A percentile compares a stretch with the other conserved stretches of the same genome.
phyloP scores from a whole-genome alignment of 2,888 invertebrate genomes.

The Agrilus cyanescens region DNA sequence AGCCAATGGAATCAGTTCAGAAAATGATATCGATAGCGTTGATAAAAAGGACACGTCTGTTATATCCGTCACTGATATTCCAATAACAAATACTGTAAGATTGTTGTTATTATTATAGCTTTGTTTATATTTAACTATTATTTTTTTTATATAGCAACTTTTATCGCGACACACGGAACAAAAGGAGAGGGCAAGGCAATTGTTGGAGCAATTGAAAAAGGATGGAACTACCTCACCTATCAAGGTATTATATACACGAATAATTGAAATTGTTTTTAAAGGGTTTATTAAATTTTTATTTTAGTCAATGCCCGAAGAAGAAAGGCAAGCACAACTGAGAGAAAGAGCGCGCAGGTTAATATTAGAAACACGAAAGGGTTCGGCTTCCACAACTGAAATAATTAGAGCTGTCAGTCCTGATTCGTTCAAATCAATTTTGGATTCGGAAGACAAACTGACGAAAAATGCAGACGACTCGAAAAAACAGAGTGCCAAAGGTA shows the following conservation, averaged over 20 bases:
- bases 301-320: slow-evolving; percentile 53
- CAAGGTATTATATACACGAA: slow-evolving; percentile 30
- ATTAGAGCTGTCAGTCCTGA: slow-evolving; percentile 30
- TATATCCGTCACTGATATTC: slow-evolving; percentile 23
- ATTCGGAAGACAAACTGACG: slow-evolving; percentile 22
- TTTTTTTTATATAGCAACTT: slow-evolving; percentile 43
- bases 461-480: slow-evolving; percentile 15
- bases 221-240: slow-evolving; percentile 40
- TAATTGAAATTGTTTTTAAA: neutral
- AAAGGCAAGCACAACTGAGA: slow-evolving; percentile 71
- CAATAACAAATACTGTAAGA: slow-evolving; percentile 33
- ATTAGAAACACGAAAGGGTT: slow-evolving; percentile 66
- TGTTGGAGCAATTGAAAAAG: slow-evolving; percentile 67
- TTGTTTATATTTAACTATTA: slow-evolving; percentile 16
- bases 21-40: slow-evolving; percentile 3
- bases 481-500: slow-evolving; percentile 24
- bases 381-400: slow-evolving; percentile 32
- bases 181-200: slow-evolving; percentile 69
- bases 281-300: slow-evolving; percentile 2
- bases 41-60: slow-evolving; percentile 14
- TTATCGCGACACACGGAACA: slow-evolving; percentile 73
- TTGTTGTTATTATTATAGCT: slow-evolving; percentile 3
- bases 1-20: slow-evolving; percentile 18
- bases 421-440: slow-evolving; percentile 21
- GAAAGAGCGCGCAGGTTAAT: slow-evolving; percentile 84